Conservation (phyloP, 2,888 invertebrate genomes). For the Cataglyphis altisquamis region DNA sequence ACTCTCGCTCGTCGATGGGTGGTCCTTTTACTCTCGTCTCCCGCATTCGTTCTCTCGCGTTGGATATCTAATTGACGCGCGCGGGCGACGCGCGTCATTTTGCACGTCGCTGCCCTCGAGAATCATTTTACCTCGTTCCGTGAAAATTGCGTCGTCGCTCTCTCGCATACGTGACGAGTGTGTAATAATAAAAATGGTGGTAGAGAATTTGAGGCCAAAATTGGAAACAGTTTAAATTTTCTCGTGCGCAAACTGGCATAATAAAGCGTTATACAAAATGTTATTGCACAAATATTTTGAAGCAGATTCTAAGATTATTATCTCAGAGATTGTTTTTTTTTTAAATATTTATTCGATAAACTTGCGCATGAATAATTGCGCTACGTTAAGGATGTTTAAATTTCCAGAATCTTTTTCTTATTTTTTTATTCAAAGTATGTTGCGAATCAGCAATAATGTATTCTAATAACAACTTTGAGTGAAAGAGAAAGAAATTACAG, state of each 20-base stretch:
- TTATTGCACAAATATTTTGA: not conserved
- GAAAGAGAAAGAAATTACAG: not conserved
- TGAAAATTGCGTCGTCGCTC: conserved; percentile 16
- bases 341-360: not conserved
- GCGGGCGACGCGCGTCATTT: conserved; percentile 54
- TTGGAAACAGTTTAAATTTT: not conserved
- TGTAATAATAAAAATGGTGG: not conserved
- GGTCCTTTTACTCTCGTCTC: conserved; percentile 61
- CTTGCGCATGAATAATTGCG: not conserved
- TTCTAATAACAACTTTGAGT: not conserved
- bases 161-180: not conserved
- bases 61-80: conserved; percentile 30
- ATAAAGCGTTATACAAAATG: not conserved
- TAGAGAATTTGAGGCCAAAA: not conserved
- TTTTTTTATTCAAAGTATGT: conserved; percentile 1
- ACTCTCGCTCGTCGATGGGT: conserved; percentile 65
- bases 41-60: conserved; percentile 30
- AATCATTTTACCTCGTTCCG: conserved; percentile 26
- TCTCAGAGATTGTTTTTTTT: too few relatives aligned
- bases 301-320: not conserved
- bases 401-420: not conserved
- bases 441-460: not conserved
- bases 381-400: not conserved
- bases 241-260: not conserved
- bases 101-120: conserved; percentile 23